Base-by-base conservation (phyloP, 2,113 vertebrate genomes). In the Todiramphus chloris region DNA sequence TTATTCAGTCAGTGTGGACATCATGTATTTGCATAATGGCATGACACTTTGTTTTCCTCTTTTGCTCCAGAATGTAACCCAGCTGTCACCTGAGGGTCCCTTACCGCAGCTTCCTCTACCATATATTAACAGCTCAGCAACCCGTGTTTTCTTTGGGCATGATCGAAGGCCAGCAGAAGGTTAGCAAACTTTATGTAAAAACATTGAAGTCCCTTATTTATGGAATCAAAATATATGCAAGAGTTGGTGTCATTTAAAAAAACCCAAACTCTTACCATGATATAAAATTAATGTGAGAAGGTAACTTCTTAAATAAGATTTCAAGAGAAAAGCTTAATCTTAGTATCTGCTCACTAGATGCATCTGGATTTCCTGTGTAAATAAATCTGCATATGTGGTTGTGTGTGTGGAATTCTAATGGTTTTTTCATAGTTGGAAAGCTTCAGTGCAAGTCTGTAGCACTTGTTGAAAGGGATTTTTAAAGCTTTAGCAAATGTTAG, bases 61-160 rank as follows among this genome's bases (percentile, higher is more conserved):
- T 94, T 78, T 93, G 74, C 93, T 81, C 18, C 76, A 99, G 99
- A 99, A 98, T 31, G 98, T 99, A 77, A 97, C 98, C 58, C 98
- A 98, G 58, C 93, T 98, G 1, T 98, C 98, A 66, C 98, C 90
- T 77, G 97, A 96, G 75, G 97, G 95, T 44, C 91, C 97, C 67
- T 97, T 99, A 44, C 99, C 99, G 18, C 98, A 99, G 92, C 98
- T 99, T 95, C 99, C 99, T 53, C 98, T 99, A 64, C 99, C 99
- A 5, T 99, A 98, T 78, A 99, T 99, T 97, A 98, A 99, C 91
- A 99, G 98, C 93, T 97, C 98, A 75, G 98, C 98, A 87, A 99
- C 99, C 4, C 98, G 99, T 8, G 98, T 99, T 83, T 99, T 99
- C 97, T 99, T 99, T 59, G 99, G 99, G 60, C 99, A 99, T 25